A percentile compares a stretch with the other conserved stretches of the same genome.
Conservation (phyloP, 1,140 invertebrate species). For the Proales similis region DNA sequence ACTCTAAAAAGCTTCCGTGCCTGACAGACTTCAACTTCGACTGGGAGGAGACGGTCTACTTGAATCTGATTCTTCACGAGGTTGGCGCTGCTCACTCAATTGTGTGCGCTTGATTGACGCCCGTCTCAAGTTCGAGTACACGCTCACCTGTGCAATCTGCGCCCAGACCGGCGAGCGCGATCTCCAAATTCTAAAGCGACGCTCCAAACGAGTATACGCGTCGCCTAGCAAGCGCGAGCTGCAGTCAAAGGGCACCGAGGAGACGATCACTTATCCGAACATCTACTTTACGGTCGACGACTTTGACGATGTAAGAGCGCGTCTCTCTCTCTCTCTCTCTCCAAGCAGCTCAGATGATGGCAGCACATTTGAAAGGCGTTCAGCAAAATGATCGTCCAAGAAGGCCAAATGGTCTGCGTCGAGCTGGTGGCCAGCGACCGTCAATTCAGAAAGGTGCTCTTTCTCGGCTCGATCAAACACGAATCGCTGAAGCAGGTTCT, state of each 20-base stretch:
- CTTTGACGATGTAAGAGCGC: constrained; percentile 93
- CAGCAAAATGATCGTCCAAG: constrained; percentile 80
- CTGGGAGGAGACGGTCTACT: constrained; percentile 98
- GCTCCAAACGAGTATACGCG: constrained; percentile 73
- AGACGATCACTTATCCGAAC: constrained; percentile 96
- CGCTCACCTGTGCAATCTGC: constrained; percentile 89
- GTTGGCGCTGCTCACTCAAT: constrained; percentile 42
- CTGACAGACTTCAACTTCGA: constrained; percentile 82
- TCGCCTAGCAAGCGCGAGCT: constrained; percentile 88
- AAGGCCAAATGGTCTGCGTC: constrained; percentile 96
- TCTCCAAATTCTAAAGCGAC: constrained; percentile 82
- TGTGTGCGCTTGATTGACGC: not conserved
- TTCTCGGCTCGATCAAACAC: constrained; percentile 90
- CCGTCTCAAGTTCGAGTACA: constrained; percentile 73
- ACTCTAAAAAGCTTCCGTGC: constrained; percentile 87
- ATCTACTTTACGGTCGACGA: constrained; percentile 98
- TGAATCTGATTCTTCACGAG: constrained; percentile 96
- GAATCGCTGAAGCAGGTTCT: constrained; percentile 92
- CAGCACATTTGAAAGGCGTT: constrained; percentile 63
- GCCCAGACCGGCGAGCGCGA: constrained; percentile 92
- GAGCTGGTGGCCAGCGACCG: constrained; percentile 85
- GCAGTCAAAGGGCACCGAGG: constrained; percentile 93
- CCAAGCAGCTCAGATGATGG: constrained; percentile 5
- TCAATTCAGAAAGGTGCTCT: constrained; percentile 69
- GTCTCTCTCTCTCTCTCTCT: not conserved